These are phyloP conservation scores for Peromyscus polionotus DNA, from an alignment of 2,113 vertebrate genomes.

Conservation along the genomic window DNA sequence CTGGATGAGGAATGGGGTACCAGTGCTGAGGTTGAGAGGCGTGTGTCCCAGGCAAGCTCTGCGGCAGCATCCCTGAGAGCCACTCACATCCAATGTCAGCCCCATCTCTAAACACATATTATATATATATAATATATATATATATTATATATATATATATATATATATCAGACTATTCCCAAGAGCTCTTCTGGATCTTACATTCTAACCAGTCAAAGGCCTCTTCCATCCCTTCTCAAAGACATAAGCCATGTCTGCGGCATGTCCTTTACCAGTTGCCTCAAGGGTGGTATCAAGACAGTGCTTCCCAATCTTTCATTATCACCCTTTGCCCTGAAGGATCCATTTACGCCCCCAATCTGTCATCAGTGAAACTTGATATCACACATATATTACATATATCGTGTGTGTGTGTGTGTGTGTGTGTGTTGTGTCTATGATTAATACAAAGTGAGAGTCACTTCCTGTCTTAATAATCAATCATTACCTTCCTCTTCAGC, in stretches of 20 bases:
- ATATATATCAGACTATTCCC: neutral
- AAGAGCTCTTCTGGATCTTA: neutral
- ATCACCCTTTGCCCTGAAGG: neutral
- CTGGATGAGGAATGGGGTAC: neutral
- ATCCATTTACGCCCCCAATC: neutral
- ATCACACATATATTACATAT: neutral
- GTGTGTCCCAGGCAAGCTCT: neutral
- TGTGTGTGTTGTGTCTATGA: neutral
- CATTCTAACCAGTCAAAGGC: neutral
- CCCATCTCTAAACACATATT: neutral
- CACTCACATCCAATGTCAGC: neutral
- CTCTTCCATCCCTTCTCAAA: neutral
- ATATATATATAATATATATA: no score
- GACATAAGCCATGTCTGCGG: neutral
- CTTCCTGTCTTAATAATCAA: neutral
- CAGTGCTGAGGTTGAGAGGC: neutral
- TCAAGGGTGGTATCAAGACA: neutral
- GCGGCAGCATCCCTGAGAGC: neutral
- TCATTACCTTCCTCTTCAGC: neutral
- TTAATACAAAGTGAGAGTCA: conserved; percentile 4
- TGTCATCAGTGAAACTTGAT: neutral
- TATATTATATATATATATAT: neutral
- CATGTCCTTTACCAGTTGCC: neutral
- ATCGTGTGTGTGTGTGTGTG: neutral
- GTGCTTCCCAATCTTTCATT: neutral